Conservation (phyloP, 1,140 invertebrate species). For the Sitobion miscanthi region DNA sequence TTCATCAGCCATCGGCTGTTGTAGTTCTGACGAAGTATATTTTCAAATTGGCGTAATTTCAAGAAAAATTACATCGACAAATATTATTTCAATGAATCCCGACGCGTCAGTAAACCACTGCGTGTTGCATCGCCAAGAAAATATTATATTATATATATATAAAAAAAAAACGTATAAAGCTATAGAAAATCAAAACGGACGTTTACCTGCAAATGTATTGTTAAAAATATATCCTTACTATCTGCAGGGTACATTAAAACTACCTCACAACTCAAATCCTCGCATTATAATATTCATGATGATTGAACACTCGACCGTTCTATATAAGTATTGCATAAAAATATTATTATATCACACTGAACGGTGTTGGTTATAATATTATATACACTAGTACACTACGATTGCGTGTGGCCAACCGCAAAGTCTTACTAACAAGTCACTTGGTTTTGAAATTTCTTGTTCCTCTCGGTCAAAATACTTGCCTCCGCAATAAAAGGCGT, state of each 20-base stretch:
- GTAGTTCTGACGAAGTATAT: background rate
- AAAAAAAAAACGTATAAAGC: no score
- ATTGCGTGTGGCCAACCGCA: background rate
- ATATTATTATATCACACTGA: background rate
- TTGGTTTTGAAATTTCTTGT: background rate
- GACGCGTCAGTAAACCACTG: no score
- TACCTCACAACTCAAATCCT: background rate
- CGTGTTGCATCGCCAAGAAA: no score
- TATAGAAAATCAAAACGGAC: no score
- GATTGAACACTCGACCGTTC: background rate
- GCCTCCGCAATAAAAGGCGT: background rate
- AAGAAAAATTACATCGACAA: background rate
- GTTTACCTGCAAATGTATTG: no score
- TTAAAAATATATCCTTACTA: background rate
- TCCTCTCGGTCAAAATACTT: background rate
- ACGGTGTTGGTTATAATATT: background rate
- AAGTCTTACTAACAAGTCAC: background rate
- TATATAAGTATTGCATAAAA: background rate
- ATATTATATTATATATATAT: no score
- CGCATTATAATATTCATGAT: background rate
- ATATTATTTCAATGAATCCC: background rate
- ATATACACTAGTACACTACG: no score
- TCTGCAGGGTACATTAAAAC: background rate
- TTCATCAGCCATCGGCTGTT: background rate
- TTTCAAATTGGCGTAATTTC: background rate